phyloP scores from a whole-genome alignment of 2,888 invertebrate species.

The Phorcus lineatus region DNA sequence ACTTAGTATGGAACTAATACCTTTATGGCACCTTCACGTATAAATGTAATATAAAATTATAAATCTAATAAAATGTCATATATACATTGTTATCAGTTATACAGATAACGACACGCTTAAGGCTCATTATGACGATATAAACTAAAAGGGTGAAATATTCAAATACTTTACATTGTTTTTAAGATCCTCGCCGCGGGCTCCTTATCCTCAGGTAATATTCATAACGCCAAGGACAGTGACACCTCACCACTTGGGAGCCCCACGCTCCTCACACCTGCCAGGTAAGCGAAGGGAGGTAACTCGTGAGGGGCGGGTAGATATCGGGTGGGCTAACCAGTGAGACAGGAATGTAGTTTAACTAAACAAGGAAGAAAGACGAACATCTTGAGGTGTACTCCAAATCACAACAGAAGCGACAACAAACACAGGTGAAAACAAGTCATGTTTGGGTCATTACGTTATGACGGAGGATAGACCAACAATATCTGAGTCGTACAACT shows the following conservation, averaged over 20 bases:
- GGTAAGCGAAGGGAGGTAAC: constrained; percentile 4
- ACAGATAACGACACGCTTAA: too few relatives aligned
- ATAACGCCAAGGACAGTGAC: not conserved
- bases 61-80: too few relatives aligned
- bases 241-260: not conserved
- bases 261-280: not conserved
- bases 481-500: not conserved
- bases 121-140: too few relatives aligned
- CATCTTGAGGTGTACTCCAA: too few relatives aligned
- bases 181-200: too few relatives aligned
- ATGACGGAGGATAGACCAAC: not conserved
- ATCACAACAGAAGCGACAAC: too few relatives aligned
- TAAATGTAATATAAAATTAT: too few relatives aligned
- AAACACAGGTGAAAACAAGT: not conserved
- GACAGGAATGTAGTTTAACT: not conserved
- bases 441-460: not conserved
- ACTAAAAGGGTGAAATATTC: too few relatives aligned
- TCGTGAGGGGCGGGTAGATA: not conserved
- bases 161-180: too few relatives aligned
- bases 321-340: not conserved
- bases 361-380: not conserved
- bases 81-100: too few relatives aligned
- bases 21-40: too few relatives aligned
- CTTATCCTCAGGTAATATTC: not conserved
- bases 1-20: too few relatives aligned